phyloP scores from a whole-genome alignment of 2,888 invertebrate species.

The Leptinotarsa rubiginosa region DNA sequence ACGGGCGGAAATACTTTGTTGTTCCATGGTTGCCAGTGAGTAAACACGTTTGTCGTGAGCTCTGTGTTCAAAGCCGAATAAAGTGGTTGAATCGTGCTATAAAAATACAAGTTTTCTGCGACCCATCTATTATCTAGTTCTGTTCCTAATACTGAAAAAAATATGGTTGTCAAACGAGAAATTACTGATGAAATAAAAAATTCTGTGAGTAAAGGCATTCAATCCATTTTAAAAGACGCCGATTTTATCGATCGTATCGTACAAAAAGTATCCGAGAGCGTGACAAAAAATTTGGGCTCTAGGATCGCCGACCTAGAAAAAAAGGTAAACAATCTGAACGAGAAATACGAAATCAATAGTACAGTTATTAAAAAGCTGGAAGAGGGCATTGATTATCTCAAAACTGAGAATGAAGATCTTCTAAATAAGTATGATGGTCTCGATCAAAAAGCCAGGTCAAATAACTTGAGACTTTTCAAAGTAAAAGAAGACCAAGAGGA shows the following conservation, averaged over 20 bases:
- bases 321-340: slow-evolving; percentile 18
- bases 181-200: slow-evolving; percentile 5
- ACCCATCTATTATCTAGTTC: background rate
- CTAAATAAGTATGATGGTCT: background rate
- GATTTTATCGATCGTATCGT: slow-evolving; percentile 11
- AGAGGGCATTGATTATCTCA: background rate
- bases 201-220: slow-evolving; percentile 17
- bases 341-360: slow-evolving; percentile 15
- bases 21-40: too few relatives aligned
- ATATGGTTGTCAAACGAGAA: slow-evolving; percentile 16
- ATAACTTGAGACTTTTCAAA: slow-evolving; percentile 15
- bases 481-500: slow-evolving; percentile 11
- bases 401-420: background rate
- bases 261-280: slow-evolving; percentile 20
- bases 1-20: too few relatives aligned
- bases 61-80: slow-evolving; percentile 16
- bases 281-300: slow-evolving; percentile 10
- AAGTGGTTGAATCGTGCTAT: background rate
- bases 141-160: background rate
- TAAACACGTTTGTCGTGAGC: slow-evolving; percentile 4
- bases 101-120: slow-evolving; percentile 9
- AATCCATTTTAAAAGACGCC: slow-evolving; percentile 18
- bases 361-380: slow-evolving; percentile 3
- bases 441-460: background rate
- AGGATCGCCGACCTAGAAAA: slow-evolving; percentile 1